phyloP scores from a whole-genome alignment of 2,797 vertebrate species.

The Loriculus beryllinus region DNA sequence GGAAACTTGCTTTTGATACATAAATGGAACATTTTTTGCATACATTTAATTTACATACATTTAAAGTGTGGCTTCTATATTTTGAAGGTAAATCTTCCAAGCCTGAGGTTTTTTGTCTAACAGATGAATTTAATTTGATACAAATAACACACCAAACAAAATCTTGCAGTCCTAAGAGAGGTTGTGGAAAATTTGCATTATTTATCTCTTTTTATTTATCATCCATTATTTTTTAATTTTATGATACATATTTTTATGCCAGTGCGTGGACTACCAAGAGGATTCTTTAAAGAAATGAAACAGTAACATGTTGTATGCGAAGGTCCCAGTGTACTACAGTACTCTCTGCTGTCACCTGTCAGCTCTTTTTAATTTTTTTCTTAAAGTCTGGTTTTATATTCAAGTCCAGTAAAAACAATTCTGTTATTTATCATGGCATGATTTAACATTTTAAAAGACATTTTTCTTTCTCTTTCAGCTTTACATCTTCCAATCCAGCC shows the following conservation, averaged over 20 bases:
- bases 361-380: not conserved
- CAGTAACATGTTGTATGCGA: not conserved
- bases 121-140: not conserved
- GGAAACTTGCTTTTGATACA: not conserved
- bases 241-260: not conserved
- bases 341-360: not conserved
- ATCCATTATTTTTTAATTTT: not conserved
- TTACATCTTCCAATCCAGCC: conserved; percentile 65
- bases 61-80: not conserved
- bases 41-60: not conserved
- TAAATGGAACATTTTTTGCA: not conserved
- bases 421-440: not conserved
- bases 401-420: not conserved
- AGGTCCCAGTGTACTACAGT: not conserved
- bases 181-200: not conserved
- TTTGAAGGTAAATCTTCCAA: not conserved
- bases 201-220: not conserved
- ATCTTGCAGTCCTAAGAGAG: not conserved
- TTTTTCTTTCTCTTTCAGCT: conserved; percentile 69
- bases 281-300: not conserved
- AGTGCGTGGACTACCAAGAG: not conserved
- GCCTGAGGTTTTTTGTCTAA: not conserved
- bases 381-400: not conserved
- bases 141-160: not conserved
- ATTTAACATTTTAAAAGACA: conserved; percentile 29